A percentile compares a stretch with the other conserved stretches of the same genome.
These are phyloP conservation scores for Harpegnathos saltator DNA, from an alignment of 1,140 invertebrate species.

Conservation along the genomic window DNA sequence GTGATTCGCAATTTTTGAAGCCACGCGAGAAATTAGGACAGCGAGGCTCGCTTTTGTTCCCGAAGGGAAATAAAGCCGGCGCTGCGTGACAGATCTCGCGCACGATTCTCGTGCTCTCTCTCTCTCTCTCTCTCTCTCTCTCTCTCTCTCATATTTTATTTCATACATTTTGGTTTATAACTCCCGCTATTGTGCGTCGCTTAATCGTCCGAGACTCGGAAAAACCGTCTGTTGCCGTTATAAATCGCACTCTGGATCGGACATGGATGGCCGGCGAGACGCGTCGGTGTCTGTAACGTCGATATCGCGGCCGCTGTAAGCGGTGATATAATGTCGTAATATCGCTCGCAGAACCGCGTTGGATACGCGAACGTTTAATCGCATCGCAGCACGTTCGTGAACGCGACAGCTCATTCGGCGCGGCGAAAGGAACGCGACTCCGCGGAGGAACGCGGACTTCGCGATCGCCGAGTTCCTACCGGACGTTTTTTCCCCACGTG, in stretches of 20 bases:
- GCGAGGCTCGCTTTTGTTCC: no score
- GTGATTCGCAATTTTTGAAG: no score
- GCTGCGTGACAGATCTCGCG: neutral
- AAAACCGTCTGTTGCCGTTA: constrained; percentile 50
- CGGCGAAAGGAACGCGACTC: neutral
- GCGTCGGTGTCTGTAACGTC: constrained; percentile 48
- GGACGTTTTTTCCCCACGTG: no score
- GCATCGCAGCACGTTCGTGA: constrained; percentile 41
- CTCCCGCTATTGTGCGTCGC: neutral
- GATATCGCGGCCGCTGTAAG: constrained; percentile 56
- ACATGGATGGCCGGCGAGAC: constrained; percentile 57
- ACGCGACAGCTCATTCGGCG: neutral
- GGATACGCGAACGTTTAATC: constrained; percentile 47
- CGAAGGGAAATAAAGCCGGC: no score
- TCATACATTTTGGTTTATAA: constrained; percentile 36
- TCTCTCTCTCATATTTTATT: neutral
- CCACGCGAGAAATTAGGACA: no score
- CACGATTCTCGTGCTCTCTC: neutral
- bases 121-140: no score
- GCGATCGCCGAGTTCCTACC: no score
- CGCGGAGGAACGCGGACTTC: neutral
- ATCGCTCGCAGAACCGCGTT: constrained; percentile 37
- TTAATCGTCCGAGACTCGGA: constrained; percentile 37
- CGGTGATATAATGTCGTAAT: constrained; percentile 57
- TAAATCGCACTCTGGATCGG: constrained; percentile 57